phyloP scores from a whole-genome alignment of 2,113 vertebrate species.

The Mustela nigripes region DNA sequence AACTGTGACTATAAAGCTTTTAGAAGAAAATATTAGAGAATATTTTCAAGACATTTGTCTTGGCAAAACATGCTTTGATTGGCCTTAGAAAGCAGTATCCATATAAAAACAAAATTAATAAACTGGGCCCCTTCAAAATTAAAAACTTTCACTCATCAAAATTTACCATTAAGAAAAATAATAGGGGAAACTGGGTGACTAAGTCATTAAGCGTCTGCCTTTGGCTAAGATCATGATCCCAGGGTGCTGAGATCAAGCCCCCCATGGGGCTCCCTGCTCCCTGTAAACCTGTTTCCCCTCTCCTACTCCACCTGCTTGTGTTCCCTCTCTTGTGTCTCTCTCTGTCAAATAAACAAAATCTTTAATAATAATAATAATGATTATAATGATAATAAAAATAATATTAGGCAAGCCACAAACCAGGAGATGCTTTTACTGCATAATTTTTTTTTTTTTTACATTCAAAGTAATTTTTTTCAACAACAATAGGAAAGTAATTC shows the following conservation, averaged over 20 bases:
- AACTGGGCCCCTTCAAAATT: not conserved
- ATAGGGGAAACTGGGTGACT: not conserved
- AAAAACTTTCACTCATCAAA: not conserved
- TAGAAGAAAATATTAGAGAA: not conserved
- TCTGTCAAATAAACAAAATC: too few relatives aligned
- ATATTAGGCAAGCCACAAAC: not conserved
- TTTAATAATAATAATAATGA: too few relatives aligned
- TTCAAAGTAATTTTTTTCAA: not conserved
- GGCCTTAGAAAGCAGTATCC: not conserved
- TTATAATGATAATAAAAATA: too few relatives aligned
- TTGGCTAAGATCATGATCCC: too few relatives aligned
- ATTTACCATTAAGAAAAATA: not conserved
- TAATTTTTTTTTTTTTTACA: too few relatives aligned
- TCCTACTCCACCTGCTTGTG: too few relatives aligned
- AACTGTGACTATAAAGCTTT: not conserved
- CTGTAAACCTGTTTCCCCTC: too few relatives aligned
- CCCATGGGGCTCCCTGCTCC: too few relatives aligned
- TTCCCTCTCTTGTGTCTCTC: too few relatives aligned
- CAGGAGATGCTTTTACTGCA: not conserved
- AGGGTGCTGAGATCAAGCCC: too few relatives aligned
- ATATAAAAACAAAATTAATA: constrained; percentile 21
- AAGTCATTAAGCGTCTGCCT: too few relatives aligned
- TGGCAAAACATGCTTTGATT: not conserved
- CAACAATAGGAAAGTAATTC: not conserved
- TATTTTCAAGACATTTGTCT: not conserved